phyloP scores from a whole-genome alignment of 2,797 vertebrate species.

The Poecilia gillii region DNA sequence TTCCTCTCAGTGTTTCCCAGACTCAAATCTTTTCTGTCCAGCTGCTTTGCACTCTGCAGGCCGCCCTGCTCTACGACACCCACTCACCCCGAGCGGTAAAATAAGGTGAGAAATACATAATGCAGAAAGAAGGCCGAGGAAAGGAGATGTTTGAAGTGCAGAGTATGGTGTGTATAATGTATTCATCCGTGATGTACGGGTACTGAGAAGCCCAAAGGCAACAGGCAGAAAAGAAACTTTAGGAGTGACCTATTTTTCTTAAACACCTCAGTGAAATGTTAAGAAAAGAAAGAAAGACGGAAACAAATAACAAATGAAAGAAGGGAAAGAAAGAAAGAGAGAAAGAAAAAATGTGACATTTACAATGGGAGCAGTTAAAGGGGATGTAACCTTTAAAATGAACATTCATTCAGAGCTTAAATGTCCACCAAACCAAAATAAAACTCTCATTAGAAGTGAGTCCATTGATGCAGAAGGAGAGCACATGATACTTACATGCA shows the following conservation, averaged over 20 bases:
- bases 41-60: constrained; percentile 21
- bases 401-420: constrained; percentile 47
- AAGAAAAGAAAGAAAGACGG: constrained; percentile 24
- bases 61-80: constrained; percentile 12
- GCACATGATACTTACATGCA: background rate
- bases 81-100: constrained; percentile 30
- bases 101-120: constrained; percentile 59
- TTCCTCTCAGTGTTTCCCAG: constrained; percentile 22
- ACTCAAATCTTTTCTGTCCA: constrained; percentile 22
- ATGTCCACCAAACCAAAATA: constrained; percentile 50
- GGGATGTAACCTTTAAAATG: constrained; percentile 72
- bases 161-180: constrained; percentile 55
- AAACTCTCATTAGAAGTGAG: constrained; percentile 28
- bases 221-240: constrained; percentile 45
- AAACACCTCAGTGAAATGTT: constrained; percentile 41
- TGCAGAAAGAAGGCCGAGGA: constrained; percentile 42
- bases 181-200: constrained; percentile 52
- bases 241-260: constrained; percentile 59
- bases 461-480: constrained; percentile 15
- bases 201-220: constrained; percentile 48
- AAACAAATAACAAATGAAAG: constrained; percentile 11
- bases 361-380: constrained; percentile 57
- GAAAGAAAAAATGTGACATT: constrained; percentile 58
- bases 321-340: background rate
- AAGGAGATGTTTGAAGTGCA: constrained; percentile 39